Conservation (phyloP, 1,140 invertebrate genomes). For the Penaeus japonicus region DNA sequence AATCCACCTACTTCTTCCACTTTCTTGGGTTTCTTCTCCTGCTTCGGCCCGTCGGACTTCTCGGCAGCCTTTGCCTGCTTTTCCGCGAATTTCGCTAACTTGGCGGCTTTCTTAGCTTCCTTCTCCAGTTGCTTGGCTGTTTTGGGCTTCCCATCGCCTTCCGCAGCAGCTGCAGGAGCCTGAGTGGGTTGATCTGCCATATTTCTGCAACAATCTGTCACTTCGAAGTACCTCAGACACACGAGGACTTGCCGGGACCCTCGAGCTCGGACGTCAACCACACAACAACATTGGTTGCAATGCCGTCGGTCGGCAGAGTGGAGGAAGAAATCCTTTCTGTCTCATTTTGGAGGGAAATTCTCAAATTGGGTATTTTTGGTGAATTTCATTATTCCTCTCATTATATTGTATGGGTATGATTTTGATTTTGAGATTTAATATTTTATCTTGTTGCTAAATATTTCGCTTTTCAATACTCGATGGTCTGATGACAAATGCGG, state of each 20-base stretch:
- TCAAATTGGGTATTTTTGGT: no score
- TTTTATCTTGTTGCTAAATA: no score
- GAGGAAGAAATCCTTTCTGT: not conserved
- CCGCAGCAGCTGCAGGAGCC: not conserved
- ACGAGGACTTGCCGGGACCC: not conserved
- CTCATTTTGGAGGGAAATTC: no score
- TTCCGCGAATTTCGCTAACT: conserved; percentile 89
- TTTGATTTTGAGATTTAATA: no score
- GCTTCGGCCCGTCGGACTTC: conserved; percentile 49
- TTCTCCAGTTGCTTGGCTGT: conserved; percentile 89
- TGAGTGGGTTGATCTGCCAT: not conserved
- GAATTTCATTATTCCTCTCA: no score
- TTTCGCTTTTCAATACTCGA: no score
- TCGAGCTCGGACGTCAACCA: not conserved
- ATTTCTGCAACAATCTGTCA: not conserved
- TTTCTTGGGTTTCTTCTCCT: conserved; percentile 71
- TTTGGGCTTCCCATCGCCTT: conserved; percentile 66
- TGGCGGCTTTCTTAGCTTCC: conserved; percentile 82
- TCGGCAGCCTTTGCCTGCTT: conserved; percentile 77
- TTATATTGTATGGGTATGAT: no score
- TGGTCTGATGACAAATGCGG: no score
- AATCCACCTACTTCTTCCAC: conserved; percentile 65
- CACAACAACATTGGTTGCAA: not conserved
- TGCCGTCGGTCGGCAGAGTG: not conserved
- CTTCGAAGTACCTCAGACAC: not conserved